Percentiles rank a stretch among this genome's conserved stretches.
phyloP scores from a whole-genome alignment of 2,888 invertebrate genomes.

The Criorhina ranunculi region DNA sequence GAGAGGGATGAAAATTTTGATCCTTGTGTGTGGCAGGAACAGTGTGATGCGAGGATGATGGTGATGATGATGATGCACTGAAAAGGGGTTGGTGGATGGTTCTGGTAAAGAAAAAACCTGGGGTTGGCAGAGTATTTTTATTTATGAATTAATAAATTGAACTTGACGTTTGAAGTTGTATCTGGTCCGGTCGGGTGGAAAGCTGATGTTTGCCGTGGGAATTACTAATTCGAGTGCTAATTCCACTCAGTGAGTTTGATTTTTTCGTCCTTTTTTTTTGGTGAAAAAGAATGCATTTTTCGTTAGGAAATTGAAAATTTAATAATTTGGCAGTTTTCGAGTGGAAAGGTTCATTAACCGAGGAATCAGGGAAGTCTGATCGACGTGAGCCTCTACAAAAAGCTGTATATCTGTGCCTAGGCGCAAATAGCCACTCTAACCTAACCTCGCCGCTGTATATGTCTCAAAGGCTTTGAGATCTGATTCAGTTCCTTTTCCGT shows the following conservation, averaged over 20 bases:
- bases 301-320: background rate
- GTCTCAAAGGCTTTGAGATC: too few relatives aligned
- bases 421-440: too few relatives aligned
- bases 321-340: background rate
- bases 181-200: background rate
- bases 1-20: constrained; percentile 25
- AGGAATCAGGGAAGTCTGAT: too few relatives aligned
- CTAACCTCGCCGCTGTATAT: too few relatives aligned
- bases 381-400: too few relatives aligned
- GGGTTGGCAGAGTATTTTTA: constrained; percentile 15
- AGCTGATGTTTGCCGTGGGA: constrained; percentile 35
- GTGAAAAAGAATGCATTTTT: background rate
- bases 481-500: too few relatives aligned
- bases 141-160: constrained; percentile 67
- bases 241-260: background rate
- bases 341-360: too few relatives aligned
- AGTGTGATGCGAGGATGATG: constrained; percentile 1
- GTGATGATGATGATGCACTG: constrained; percentile 11
- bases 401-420: too few relatives aligned
- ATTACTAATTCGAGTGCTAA: constrained; percentile 6
- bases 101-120: background rate
- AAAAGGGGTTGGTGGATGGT: background rate
- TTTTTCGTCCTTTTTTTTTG: constrained; percentile 7
- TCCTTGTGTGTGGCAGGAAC: constrained; percentile 2
- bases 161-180: constrained; percentile 45